phyloP scores from a whole-genome alignment of 2,113 vertebrate genomes.

The Scophthalmus maximus region DNA sequence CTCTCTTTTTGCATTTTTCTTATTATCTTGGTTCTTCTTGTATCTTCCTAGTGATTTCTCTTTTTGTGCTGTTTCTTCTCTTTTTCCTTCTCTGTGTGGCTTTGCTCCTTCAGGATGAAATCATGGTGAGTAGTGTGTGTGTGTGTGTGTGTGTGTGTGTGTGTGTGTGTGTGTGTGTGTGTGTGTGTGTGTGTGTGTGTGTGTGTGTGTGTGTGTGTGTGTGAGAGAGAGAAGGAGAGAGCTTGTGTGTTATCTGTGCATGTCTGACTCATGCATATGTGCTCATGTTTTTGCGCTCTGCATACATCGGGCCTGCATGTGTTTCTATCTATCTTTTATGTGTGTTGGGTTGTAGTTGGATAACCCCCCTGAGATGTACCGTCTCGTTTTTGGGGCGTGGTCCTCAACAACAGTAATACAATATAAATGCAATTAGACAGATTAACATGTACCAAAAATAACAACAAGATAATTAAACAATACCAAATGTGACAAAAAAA shows the following conservation, averaged over 20 bases:
- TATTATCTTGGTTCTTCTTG: background rate
- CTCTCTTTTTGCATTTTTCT: constrained; percentile 24
- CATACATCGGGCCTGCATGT: background rate
- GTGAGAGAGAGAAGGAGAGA: too few relatives aligned
- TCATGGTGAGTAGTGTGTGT: constrained; percentile 80
- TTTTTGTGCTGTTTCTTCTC: constrained; percentile 23
- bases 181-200: constrained; percentile 1
- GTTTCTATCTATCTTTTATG: background rate
- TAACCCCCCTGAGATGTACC: background rate
- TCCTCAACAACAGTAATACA: too few relatives aligned
- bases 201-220: background rate
- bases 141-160: constrained; percentile 20
- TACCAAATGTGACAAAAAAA: too few relatives aligned
- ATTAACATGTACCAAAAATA: too few relatives aligned
- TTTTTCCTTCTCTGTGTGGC: constrained; percentile 34
- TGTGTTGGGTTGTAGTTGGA: constrained; percentile 10
- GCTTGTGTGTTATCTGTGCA: constrained; percentile 27
- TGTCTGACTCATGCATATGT: constrained; percentile 43
- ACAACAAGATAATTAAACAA: too few relatives aligned
- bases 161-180: background rate
- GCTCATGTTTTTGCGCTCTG: constrained; percentile 20
- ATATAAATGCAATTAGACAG: too few relatives aligned
- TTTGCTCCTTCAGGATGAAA: constrained; percentile 78
- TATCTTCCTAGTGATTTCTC: constrained; percentile 51
- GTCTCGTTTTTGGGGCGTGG: too few relatives aligned